These are phyloP conservation scores for Pseudomyrmex sp. DNA, from an alignment of 1,140 invertebrate genomes.

Conservation along the genomic window DNA sequence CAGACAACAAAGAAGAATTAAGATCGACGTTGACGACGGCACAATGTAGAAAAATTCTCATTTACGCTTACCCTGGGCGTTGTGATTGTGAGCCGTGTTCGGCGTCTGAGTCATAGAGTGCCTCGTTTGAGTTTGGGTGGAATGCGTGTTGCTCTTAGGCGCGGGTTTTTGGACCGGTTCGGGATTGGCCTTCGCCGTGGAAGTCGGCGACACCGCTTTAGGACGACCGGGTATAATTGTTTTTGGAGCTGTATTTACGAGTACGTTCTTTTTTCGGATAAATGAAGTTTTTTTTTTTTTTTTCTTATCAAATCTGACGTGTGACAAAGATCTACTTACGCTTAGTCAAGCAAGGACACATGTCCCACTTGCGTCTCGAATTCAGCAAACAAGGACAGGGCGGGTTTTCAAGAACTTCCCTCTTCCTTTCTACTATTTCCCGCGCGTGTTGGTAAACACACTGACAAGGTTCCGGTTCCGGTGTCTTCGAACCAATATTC, in stretches of 20 bases:
- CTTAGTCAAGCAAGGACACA: constrained; percentile 76
- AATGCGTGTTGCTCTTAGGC: constrained; percentile 64
- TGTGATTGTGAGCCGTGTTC: constrained; percentile 76
- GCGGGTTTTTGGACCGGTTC: constrained; percentile 55
- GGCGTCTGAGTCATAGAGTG: constrained; percentile 83
- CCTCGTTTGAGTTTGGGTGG: constrained; percentile 79
- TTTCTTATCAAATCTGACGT: constrained; percentile 16
- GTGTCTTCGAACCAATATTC: constrained; percentile 47
- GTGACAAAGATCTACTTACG: constrained; percentile 62
- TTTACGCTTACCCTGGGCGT: constrained; percentile 74
- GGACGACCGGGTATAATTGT: constrained; percentile 48
- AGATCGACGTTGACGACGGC: neutral
- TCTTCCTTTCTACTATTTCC: constrained; percentile 77
- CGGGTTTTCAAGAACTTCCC: constrained; percentile 76
- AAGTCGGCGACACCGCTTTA: constrained; percentile 60
- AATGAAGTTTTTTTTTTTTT: neutral
- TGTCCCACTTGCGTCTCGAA: constrained; percentile 74
- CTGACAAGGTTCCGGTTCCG: constrained; percentile 72
- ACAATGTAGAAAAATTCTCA: constrained; percentile 39
- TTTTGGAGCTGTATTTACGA: constrained; percentile 54
- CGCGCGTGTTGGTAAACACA: constrained; percentile 79
- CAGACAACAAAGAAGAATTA: neutral
- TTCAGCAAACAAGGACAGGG: constrained; percentile 80
- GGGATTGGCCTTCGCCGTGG: constrained; percentile 50
- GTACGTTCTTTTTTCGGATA: constrained; percentile 3